Percentiles rank a stretch among this genome's conserved stretches.
Evolutionary conservation across 2,797 vertebrate species (phyloP).

Genomic region (Heterohyrax brucei): DNA sequence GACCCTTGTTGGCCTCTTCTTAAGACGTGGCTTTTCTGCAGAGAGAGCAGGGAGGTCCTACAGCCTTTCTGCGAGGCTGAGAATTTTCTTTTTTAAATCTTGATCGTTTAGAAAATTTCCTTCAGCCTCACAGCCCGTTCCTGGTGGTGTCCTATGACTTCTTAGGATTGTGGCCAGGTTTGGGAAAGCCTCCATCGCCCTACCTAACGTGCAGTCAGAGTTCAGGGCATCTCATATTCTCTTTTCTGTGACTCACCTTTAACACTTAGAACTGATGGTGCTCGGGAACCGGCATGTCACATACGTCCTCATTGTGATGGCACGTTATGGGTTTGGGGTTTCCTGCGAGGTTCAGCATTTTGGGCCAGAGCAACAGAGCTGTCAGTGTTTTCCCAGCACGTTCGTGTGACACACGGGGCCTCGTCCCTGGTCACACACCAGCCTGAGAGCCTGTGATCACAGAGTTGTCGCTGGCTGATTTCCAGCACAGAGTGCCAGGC

Average conservation of each 20-base stretch:
- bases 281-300: background rate
- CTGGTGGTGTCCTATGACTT: background rate
- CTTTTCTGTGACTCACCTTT: slow-evolving; percentile 48
- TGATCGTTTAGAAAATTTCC: background rate
- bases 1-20: background rate
- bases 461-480: background rate
- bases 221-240: slow-evolving; percentile 48
- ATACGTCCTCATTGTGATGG: background rate
- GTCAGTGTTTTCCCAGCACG: background rate
- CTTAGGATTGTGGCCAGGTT: slow-evolving; percentile 45
- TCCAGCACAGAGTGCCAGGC: background rate
- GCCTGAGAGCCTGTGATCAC: background rate
- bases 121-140: background rate
- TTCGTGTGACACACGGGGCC: background rate
- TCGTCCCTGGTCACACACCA: background rate
- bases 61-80: background rate
- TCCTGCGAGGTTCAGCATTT: background rate
- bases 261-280: background rate
- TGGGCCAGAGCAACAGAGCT: background rate
- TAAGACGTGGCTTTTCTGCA: background rate
- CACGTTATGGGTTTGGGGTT: background rate
- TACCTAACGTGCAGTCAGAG: no score
- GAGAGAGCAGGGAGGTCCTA: background rate
- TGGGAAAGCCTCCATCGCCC: slow-evolving; percentile 33
- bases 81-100: background rate